Evolutionary conservation across 2,888 invertebrate genomes (phyloP), one percentile per base, ranked within the genome.

Genomic region (Eupelmus urozonus): DNA sequence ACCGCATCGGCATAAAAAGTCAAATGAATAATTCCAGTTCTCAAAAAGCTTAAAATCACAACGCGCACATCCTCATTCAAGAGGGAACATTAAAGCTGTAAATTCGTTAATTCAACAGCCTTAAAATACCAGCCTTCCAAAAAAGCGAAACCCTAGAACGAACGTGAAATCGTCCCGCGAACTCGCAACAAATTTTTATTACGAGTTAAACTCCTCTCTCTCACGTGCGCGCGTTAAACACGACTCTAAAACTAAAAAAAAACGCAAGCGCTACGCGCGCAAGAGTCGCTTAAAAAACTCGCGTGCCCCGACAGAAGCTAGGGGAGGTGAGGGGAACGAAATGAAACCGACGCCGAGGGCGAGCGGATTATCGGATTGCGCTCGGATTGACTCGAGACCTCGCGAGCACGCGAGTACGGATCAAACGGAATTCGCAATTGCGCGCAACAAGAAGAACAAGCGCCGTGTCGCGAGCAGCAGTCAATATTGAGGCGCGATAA

Each of bases 401-500:
- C n/a, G 16, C 76, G 77, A 23, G 55, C n/a, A n/a, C n/a, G n/a
- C n/a, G n/a, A n/a, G n/a, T n/a, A 18, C 59, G 73, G 78, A 80
- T 83, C 85, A 84, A 85, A 86, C 82, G 82, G 84, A 85, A 84
- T 85, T 70, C 78, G 77, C 82, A 80, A 85, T 85, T 83, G 78
- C 71, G 69, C 77, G n/a, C 20, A 72, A 69, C 80, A 75, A 82
- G 81, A 80, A 82, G 81, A 66, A 76, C 60, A 72, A n/a, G 76
- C 82, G 81, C 34, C n/a, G 34, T 2, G 3, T 29, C n/a, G 16
- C 53, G 34, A 27, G 4, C n/a, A 40, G 55, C 45, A 45, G 62
- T 70, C 67, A 83, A 83, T 84, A 83, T 83, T 83, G 82, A 76
- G 79, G 72, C 77, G 72, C 80, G 80, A 81, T 82, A 84, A 84